phyloP scores from a whole-genome alignment of 2,888 invertebrate species.

The Chouioia cunea region DNA sequence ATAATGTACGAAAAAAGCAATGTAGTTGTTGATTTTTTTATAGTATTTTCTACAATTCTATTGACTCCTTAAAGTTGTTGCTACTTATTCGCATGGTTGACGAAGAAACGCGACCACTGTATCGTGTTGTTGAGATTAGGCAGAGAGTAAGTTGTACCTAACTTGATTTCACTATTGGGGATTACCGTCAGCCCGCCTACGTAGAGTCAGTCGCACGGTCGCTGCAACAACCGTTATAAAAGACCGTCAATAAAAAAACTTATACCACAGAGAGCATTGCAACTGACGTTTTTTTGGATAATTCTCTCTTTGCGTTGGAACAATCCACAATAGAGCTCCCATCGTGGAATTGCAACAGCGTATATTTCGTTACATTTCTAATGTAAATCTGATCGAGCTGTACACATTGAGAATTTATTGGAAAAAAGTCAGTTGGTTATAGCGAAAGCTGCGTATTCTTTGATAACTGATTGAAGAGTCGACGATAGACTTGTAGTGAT shows the following conservation, averaged over 20 bases:
- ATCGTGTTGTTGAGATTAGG: conserved; percentile 53
- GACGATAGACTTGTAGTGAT: conserved; percentile 65
- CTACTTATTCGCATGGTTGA: conserved; percentile 33
- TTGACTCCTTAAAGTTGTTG: conserved; percentile 33
- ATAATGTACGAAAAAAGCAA: conserved; percentile 23
- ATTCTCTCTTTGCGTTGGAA: conserved; percentile 47
- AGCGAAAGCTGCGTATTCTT: conserved; percentile 49
- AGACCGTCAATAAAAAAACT: conserved; percentile 61
- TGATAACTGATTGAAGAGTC: conserved; percentile 66
- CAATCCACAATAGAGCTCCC: background rate
- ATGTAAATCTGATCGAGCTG: background rate
- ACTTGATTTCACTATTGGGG: conserved; percentile 66
- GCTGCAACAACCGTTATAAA: conserved; percentile 81
- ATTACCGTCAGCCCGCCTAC: conserved; percentile 77
- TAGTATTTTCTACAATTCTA: conserved; percentile 13
- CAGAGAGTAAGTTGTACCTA: conserved; percentile 62
- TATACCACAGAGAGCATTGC: conserved; percentile 43
- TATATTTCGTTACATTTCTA: conserved; percentile 5
- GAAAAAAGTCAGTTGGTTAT: conserved; percentile 52
- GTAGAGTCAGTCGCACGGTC: conserved; percentile 91
- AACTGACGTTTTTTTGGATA: conserved; percentile 45
- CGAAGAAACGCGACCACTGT: conserved; percentile 50
- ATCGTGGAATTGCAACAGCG: conserved; percentile 30
- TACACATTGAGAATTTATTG: conserved; percentile 57
- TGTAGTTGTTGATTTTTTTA: background rate